phyloP scores from a whole-genome alignment of 2,797 vertebrate genomes.

The Pangasius djambal region DNA sequence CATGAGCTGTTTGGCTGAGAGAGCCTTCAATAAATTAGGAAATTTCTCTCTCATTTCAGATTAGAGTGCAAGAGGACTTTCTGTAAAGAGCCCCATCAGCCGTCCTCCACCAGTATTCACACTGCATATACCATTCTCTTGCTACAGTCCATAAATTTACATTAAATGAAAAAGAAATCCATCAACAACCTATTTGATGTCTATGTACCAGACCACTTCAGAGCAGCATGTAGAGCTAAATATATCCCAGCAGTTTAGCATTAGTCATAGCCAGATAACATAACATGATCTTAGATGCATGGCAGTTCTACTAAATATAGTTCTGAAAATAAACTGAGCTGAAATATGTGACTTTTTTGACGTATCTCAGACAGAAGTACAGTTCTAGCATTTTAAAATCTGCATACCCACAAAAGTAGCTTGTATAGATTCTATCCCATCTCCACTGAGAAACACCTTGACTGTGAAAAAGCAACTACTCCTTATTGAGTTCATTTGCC shows the following conservation, averaged over 20 bases:
- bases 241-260: background rate
- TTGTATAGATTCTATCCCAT: background rate
- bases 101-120: constrained; percentile 1
- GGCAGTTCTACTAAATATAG: background rate
- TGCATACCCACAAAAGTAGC: background rate
- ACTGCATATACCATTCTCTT: constrained; percentile 13
- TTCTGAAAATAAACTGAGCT: background rate
- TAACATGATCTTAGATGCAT: background rate
- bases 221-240: background rate
- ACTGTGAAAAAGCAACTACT: background rate
- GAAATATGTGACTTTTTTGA: background rate
- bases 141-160: constrained; percentile 47
- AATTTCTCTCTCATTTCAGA: constrained; percentile 15
- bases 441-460: background rate
- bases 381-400: background rate
- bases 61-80: constrained; percentile 41
- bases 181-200: background rate
- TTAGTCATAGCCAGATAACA: background rate
- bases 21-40: constrained; percentile 6
- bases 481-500: background rate
- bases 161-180: constrained; percentile 37
- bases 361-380: background rate
- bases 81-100: constrained; percentile 41
- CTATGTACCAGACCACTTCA: constrained; percentile 28
- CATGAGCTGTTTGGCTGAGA: constrained; percentile 24